A percentile compares a stretch with the other conserved stretches of the same genome.
Conservation (phyloP, 2,797 vertebrate genomes). For the Ptychadena robeensis region DNA sequence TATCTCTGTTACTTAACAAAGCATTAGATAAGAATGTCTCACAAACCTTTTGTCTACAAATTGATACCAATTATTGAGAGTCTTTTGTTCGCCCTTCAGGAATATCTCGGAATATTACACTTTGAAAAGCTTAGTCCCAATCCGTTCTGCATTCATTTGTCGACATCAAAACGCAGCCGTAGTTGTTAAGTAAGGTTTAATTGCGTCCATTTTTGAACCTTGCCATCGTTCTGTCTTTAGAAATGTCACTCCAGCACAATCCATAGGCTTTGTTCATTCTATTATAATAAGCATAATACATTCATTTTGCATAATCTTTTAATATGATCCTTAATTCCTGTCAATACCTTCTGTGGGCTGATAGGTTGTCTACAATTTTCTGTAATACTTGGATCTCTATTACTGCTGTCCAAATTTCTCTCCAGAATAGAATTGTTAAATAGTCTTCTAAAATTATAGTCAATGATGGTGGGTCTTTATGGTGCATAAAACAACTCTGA, state of each 20-base stretch:
- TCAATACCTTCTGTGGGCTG: slow-evolving; percentile 23
- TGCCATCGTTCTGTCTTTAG: slow-evolving; percentile 27
- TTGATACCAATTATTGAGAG: slow-evolving; percentile 52
- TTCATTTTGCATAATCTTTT: slow-evolving; percentile 56
- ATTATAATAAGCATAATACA: slow-evolving; percentile 37
- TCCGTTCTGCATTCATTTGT: slow-evolving; percentile 42
- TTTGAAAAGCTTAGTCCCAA: slow-evolving; percentile 24
- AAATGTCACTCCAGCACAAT: slow-evolving; percentile 39
- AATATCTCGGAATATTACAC: slow-evolving; percentile 36
- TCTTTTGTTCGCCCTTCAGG: slow-evolving; percentile 52
- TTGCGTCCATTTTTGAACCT: slow-evolving; percentile 45
- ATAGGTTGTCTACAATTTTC: slow-evolving; percentile 24
- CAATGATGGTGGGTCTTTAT: background rate
- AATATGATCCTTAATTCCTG: slow-evolving; percentile 30
- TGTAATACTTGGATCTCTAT: background rate
- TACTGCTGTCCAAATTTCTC: background rate
- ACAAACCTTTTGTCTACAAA: slow-evolving; percentile 54
- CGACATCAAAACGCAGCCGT: slow-evolving; percentile 29
- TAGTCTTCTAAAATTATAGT: background rate
- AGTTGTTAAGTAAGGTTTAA: slow-evolving; percentile 46
- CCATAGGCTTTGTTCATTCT: slow-evolving; percentile 15
- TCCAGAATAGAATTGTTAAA: background rate
- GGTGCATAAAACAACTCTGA: background rate
- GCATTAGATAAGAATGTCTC: slow-evolving; percentile 34
- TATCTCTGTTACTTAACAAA: slow-evolving; percentile 26